phyloP scores from a whole-genome alignment of 2,888 invertebrate species.

The Eristalinus sepulchralis region DNA sequence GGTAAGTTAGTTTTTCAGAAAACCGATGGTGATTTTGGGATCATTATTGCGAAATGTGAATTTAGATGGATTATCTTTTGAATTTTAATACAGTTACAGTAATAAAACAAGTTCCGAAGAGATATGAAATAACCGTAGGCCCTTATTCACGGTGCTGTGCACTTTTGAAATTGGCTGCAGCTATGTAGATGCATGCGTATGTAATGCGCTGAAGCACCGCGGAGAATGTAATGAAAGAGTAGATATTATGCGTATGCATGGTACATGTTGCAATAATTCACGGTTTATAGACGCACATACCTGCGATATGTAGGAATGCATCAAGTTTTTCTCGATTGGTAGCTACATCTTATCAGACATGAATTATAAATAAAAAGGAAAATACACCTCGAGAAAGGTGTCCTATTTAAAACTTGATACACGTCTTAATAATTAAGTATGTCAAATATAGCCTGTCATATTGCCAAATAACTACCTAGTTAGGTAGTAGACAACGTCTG shows the following conservation, averaged over 20 bases:
- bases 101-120: background rate
- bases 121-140: background rate
- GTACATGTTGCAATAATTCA: background rate
- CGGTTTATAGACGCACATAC: background rate
- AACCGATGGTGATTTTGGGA: background rate
- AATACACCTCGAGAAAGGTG: background rate
- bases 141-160: conserved; percentile 7
- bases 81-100: background rate
- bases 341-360: background rate
- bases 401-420: background rate
- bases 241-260: background rate
- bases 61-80: background rate
- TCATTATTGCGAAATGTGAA: background rate
- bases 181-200: background rate
- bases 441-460: background rate
- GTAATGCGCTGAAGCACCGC: background rate
- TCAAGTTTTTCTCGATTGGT: background rate
- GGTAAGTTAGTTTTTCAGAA: conserved; percentile 38
- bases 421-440: background rate
- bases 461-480: background rate
- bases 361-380: background rate
- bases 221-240: background rate
- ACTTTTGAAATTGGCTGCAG: background rate
- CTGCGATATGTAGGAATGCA: background rate
- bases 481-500: background rate